These are phyloP conservation scores for Chlamydotis undulata DNA, from an alignment of 2,113 vertebrate genomes.

Conservation along the genomic window DNA sequence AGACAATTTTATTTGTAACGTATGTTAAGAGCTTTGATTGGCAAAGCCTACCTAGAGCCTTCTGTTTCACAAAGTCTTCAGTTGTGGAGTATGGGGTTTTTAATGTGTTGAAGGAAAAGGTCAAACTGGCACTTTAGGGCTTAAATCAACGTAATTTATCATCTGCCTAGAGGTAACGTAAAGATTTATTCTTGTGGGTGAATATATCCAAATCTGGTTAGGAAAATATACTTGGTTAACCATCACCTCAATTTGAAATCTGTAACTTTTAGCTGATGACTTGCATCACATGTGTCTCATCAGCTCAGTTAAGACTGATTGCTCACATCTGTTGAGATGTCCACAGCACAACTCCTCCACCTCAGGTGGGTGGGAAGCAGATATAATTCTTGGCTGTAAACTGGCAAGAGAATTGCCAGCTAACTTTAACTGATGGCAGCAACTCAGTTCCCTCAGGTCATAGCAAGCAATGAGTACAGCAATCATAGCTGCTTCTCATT, in stretches of 20 bases:
- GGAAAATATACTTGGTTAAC: background rate
- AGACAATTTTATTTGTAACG: background rate
- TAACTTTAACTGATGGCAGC: background rate
- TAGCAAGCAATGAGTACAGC: background rate
- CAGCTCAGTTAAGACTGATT: background rate
- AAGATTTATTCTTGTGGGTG: background rate
- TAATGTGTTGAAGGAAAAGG: background rate
- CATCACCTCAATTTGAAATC: background rate
- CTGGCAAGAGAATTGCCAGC: background rate
- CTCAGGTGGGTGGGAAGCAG: background rate
- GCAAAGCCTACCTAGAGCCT: background rate
- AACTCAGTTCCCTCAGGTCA: background rate
- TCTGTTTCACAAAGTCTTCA: background rate
- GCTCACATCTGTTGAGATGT: background rate
- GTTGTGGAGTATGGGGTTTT: background rate
- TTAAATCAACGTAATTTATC: conserved; percentile 13
- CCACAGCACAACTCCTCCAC: background rate
- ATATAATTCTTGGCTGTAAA: background rate
- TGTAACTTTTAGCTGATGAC: background rate
- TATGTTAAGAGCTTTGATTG: background rate
- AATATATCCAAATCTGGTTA: background rate
- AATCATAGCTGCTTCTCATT: background rate
- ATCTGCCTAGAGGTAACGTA: background rate
- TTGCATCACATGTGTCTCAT: background rate
- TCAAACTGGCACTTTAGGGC: background rate